Base-by-base conservation (phyloP, 1,140 invertebrate species). In the Bombyx mandarina region DNA sequence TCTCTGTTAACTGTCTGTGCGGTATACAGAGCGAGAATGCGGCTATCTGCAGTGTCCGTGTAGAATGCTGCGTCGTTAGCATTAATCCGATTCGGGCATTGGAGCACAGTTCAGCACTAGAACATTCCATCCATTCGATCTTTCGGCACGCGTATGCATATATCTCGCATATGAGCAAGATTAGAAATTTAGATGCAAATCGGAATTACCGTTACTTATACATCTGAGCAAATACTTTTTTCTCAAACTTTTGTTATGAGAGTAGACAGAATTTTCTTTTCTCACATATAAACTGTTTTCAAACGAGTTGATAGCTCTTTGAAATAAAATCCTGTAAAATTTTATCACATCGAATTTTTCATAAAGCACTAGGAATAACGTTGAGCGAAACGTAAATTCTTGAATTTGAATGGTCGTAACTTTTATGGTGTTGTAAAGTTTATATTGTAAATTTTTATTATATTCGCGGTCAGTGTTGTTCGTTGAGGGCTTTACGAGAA, bases 141-240 rank as follows among this genome's bases (percentile, higher is more conserved):
- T 57, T 51, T 59, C 62, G 65, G 65, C 52, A 71, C 66, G 56
- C 60, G 54, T 54, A 56, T 61, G 45, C 62, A 57, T 54, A 47
- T 53, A 60, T 53, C 52, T 60, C 60, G 60, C 60, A 61, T 72
- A 66, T 68, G 75, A 75, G 69, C 71, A 51, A 63, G 77, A 63
- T 71, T 63, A 68, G 80, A 78, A 75, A 83, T 83, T 81, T 79
- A 71, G 75, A 83, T 83, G 77, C 73, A 83, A 83, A 83, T 83
- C 77, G 77, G 76, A 83, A 83, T 79, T 74, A 69, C 78, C 74
- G 79, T 18, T 18, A 18, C 12, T 18, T 18, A 18, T 18, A 81
- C 81, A 81, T 77, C 76, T 74, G 77, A 71, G 68, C 75, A 79
- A 83, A 79, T 77, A 81, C 69, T 59, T 65, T 69, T 71, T 63